Evolutionary conservation across 2,113 vertebrate genomes (phyloP).

Genomic region (Catagonus wagneri): DNA sequence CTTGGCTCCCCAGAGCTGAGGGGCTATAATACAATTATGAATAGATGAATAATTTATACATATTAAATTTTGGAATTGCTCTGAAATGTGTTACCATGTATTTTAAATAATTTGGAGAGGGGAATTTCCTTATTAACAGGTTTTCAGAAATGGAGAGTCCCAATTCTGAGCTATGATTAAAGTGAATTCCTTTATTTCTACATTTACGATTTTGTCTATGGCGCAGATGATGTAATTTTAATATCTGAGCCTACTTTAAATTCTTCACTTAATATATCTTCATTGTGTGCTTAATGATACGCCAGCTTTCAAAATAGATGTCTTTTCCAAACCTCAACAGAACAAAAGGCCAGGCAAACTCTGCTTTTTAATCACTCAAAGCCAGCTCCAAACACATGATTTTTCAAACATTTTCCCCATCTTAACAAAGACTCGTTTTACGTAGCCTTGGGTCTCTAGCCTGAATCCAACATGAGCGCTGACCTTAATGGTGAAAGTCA

Average conservation of each 20-base stretch:
- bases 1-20: constrained; percentile 35
- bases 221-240: constrained; percentile 43
- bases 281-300: background rate
- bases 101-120: constrained; percentile 34
- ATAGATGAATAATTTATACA: constrained; percentile 67
- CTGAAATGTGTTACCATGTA: constrained; percentile 55
- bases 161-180: constrained; percentile 50
- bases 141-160: constrained; percentile 49
- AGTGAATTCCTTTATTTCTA: constrained; percentile 59
- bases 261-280: constrained; percentile 31
- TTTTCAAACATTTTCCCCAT: background rate
- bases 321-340: background rate
- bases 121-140: constrained; percentile 63
- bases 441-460: background rate
- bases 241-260: constrained; percentile 8
- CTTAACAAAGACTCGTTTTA: background rate
- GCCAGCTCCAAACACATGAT: background rate
- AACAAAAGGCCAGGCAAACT: background rate
- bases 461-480: background rate
- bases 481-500: background rate
- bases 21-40: constrained; percentile 64
- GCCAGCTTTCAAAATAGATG: constrained; percentile 30
- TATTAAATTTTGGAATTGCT: constrained; percentile 61
- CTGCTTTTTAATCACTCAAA: background rate
- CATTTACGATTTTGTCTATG: constrained; percentile 45